A percentile compares a stretch with the other conserved stretches of the same genome.
Conservation (phyloP, 2,797 vertebrate genomes). For the Enteromius anoplus region DNA sequence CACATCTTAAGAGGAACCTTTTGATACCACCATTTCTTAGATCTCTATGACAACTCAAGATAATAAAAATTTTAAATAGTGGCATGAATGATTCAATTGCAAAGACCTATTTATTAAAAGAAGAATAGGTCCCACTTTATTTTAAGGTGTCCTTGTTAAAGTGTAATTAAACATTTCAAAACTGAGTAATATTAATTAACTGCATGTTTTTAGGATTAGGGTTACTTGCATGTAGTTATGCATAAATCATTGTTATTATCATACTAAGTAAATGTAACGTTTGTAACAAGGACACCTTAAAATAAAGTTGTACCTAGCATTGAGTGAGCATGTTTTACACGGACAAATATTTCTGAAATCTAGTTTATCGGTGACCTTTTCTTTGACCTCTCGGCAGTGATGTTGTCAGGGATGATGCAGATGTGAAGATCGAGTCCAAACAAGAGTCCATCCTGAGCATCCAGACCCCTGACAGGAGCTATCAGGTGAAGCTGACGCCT, state of each 20-base stretch:
- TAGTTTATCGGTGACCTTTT: neutral
- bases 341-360: neutral
- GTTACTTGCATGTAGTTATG: no score
- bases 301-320: no score
- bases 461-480: conserved; percentile 63
- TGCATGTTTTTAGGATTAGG: no score
- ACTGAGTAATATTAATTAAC: no score
- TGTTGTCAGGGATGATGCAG: conserved; percentile 60
- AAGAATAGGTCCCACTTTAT: no score
- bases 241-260: no score
- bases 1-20: no score
- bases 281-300: neutral
- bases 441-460: conserved; percentile 71
- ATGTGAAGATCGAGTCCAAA: conserved; percentile 72
- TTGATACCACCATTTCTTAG: no score
- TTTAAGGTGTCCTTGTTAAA: no score
- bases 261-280: no score
- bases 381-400: conserved; percentile 65
- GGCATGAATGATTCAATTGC: neutral
- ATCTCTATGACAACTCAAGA: neutral
- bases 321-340: neutral
- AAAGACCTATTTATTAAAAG: neutral
- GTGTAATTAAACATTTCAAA: no score
- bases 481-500: conserved; percentile 75
- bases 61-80: neutral